Conservation (phyloP, 2,888 invertebrate species). For the Calameuta filiformis region DNA sequence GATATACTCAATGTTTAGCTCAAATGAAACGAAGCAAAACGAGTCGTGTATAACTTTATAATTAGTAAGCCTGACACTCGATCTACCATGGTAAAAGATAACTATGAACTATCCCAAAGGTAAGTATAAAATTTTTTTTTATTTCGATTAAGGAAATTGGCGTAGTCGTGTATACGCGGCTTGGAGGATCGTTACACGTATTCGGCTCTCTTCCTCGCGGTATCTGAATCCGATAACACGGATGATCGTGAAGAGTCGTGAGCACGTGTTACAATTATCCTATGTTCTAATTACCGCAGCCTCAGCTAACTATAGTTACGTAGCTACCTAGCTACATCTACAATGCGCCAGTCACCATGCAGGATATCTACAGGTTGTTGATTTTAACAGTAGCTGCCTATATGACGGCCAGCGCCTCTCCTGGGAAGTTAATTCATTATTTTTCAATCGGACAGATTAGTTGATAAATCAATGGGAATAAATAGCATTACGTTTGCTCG, state of each 20-base stretch:
- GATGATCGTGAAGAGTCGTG: not conserved
- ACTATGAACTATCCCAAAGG: not conserved
- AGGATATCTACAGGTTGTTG: slow-evolving; percentile 55
- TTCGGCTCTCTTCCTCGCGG: not conserved
- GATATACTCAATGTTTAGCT: not conserved
- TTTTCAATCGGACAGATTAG: slow-evolving; percentile 43
- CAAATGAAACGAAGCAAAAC: not conserved
- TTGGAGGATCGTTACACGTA: not conserved
- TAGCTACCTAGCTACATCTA: not conserved
- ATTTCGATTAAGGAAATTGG: not conserved
- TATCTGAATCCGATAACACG: not conserved
- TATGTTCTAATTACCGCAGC: not conserved
- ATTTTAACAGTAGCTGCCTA: slow-evolving; percentile 26
- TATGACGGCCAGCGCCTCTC: slow-evolving; percentile 24
- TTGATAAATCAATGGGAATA: slow-evolving; percentile 42
- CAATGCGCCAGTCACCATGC: slow-evolving; percentile 11
- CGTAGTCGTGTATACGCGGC: not conserved
- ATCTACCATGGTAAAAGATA: not conserved
- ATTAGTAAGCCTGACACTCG: not conserved
- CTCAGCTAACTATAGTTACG: not conserved
- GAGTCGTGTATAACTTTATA: not conserved
- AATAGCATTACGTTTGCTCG: slow-evolving; percentile 37
- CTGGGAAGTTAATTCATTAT: slow-evolving; percentile 46
- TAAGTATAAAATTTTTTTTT: not conserved
- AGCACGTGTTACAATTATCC: slow-evolving; percentile 2